Base-by-base conservation (phyloP, 1,140 invertebrate species). In the Neodiprion virginianus region DNA sequence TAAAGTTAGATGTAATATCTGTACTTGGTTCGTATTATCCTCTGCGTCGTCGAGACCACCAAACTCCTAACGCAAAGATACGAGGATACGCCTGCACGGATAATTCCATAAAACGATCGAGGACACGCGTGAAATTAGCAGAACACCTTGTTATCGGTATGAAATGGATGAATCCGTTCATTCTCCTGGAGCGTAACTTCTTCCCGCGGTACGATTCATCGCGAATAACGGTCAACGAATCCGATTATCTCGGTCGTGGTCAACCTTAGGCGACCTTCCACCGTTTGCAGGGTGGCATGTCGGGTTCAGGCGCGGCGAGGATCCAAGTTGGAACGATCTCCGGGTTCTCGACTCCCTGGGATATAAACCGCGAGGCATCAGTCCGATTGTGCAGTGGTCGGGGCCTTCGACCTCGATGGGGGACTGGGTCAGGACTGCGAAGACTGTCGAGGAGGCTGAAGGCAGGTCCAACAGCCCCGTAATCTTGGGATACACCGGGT, bases 401-500 rank as follows among this genome's bases (percentile, higher is more conserved):
- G 53, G 53, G 53, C 53, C 53, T 61, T 61, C 53, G 53, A 61
- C 53, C 53, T 61, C 53, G 11, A 12, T 61, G 53, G 11, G 8
- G 53, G 53, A 61, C 11, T 61, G 53, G 53, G 53, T 61, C 53
- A 61, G 53, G 53, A 61, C 53, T 61, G n/a, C 8, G 53, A 61
- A 40, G 53, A 61, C 53, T 61, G n/a, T 61, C 53, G 53, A 61
- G 11, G 53, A 14, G 11, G 53, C 53, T 40, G 28, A 40, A 40
- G 28, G 28, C 28, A 40, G 53, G 53, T 61, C 11, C 53, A 8
- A 40, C 53, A 61, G 8, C 8, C 53, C 53, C 5, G 53, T 0
- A 61, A 61, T 61, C 53, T 61, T 61, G 53, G 53, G n/a, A 61
- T 61, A 61, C n/a, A 61, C 53, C 53, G 53, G 53, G n/a, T 61